Conservation (phyloP, 2,797 vertebrate species). For the Alectoris magna region DNA sequence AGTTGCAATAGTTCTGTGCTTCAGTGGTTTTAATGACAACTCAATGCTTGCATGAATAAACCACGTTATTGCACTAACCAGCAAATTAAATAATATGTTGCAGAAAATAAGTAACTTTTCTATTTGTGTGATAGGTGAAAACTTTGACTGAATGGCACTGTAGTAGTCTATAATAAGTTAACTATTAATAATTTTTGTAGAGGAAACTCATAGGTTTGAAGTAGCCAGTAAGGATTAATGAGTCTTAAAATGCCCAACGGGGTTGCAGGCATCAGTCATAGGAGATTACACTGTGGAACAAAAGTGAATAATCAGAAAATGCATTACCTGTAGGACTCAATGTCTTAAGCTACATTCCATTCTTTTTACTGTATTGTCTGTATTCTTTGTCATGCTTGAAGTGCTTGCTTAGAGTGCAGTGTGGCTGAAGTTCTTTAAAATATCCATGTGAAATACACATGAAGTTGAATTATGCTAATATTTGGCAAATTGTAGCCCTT, state of each 20-base stretch:
- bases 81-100: neutral
- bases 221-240: neutral
- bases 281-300: neutral
- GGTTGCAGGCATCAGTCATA: neutral
- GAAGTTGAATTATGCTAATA: neutral
- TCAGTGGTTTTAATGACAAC: neutral
- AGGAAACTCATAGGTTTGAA: neutral
- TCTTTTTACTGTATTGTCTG: neutral
- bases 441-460: neutral
- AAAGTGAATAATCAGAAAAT: neutral
- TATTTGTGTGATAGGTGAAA: neutral
- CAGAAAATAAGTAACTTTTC: neutral
- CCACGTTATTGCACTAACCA: neutral
- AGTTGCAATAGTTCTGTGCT: neutral
- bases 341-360: neutral
- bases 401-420: neutral
- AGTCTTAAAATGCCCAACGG: neutral
- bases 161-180: neutral
- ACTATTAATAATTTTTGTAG: neutral
- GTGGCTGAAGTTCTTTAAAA: neutral
- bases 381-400: neutral
- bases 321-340: neutral
- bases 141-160: neutral
- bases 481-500: neutral
- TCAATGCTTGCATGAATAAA: neutral